These are phyloP conservation scores for Hydra vulgaris DNA, from an alignment of 30 jellyfish, hydroid and myxozoan genomes.

Conservation along the genomic window DNA sequence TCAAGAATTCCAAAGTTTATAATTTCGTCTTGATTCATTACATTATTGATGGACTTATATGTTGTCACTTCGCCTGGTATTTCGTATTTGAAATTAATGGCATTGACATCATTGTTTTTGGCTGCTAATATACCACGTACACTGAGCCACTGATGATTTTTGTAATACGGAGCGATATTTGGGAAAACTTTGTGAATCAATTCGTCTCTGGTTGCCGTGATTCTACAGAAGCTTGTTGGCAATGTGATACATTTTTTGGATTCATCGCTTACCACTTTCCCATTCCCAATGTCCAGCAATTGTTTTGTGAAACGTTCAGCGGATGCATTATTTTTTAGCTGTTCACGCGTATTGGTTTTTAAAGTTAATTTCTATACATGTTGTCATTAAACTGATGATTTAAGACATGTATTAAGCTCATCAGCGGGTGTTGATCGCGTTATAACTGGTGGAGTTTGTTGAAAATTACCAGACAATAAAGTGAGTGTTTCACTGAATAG, in stretches of 20 bases:
- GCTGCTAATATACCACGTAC: background rate
- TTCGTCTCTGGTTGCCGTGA: background rate
- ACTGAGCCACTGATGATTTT: background rate
- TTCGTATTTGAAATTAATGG: background rate
- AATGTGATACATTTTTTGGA: background rate
- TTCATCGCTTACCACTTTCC: background rate
- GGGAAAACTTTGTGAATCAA: background rate
- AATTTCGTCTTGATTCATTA: background rate
- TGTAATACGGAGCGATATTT: too few relatives aligned
- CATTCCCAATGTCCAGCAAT: background rate
- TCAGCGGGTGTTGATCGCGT: constrained; percentile 43
- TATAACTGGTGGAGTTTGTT: constrained; percentile 51
- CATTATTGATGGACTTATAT: background rate
- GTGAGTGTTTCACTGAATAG: constrained; percentile 23
- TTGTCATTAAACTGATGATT: constrained; percentile 25
- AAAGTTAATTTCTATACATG: background rate
- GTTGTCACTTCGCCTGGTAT: background rate
- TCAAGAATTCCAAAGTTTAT: constrained; percentile 6
- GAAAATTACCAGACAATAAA: constrained; percentile 45
- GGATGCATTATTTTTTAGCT: background rate
- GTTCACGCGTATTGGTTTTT: background rate
- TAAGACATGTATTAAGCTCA: constrained; percentile 28
- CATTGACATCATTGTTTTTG: background rate
- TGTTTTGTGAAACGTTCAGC: background rate
- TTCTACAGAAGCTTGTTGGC: background rate